phyloP scores from a whole-genome alignment of 2,888 invertebrate genomes.

The Perizoma flavofasciatum region DNA sequence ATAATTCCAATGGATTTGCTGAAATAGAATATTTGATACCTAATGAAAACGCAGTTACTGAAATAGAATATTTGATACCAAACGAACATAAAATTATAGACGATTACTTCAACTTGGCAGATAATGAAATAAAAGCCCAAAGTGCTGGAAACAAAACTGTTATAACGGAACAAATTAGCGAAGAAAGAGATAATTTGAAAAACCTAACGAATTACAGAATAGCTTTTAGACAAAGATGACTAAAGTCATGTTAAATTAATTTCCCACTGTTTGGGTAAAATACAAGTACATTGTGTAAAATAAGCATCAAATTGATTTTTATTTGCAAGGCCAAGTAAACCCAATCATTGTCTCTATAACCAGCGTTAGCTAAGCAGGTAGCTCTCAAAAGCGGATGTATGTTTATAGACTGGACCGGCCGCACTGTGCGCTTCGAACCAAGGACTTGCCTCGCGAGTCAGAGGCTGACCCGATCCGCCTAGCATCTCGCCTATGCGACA shows the following conservation, averaged over 20 bases:
- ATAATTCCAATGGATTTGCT: not conserved
- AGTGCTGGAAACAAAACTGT: not conserved
- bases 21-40: not conserved
- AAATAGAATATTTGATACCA: slow-evolving; percentile 1
- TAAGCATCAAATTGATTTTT: too few species aligned
- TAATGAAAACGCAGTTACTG: slow-evolving; percentile 1
- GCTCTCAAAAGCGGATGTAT: too few species aligned
- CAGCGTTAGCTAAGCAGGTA: too few species aligned
- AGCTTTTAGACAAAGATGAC: slow-evolving; percentile 6
- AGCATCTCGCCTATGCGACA: too few species aligned
- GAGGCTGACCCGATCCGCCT: too few species aligned
- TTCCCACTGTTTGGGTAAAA: too few species aligned
- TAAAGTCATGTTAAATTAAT: not conserved
- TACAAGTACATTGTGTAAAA: too few species aligned
- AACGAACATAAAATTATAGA: slow-evolving; percentile 4
- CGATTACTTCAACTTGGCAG: slow-evolving; percentile 18
- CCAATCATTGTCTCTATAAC: too few species aligned
- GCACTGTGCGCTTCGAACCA: too few species aligned
- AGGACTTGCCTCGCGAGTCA: too few species aligned
- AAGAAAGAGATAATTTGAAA: not conserved
- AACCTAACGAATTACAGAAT: slow-evolving; percentile 9
- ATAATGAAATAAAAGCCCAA: not conserved
- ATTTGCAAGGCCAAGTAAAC: too few species aligned
- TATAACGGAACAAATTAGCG: not conserved
- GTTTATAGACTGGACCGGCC: too few species aligned